Evolutionary conservation across 1,140 invertebrate genomes (phyloP).

Genomic region (Glossosoma conforme): DNA sequence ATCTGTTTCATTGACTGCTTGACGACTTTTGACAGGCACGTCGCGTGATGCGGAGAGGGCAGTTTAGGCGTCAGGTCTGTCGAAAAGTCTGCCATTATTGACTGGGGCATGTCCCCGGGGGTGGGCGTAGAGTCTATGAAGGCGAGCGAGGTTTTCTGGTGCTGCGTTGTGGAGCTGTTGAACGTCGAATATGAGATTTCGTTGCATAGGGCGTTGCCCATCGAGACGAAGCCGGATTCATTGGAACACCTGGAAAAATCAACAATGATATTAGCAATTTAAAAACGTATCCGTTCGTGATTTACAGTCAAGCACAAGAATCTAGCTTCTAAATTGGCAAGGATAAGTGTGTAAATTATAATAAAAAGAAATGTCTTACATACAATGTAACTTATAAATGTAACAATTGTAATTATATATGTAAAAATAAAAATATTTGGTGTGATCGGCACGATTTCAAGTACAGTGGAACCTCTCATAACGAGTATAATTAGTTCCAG

Average conservation of each 20-base stretch:
- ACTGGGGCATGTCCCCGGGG: slow-evolving; percentile 20
- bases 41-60: slow-evolving; percentile 10
- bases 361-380: too few relatives aligned
- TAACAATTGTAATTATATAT: too few relatives aligned
- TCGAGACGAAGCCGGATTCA: slow-evolving; percentile 69
- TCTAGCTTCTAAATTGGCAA: too few relatives aligned
- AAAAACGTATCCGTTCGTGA: too few relatives aligned
- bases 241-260: slow-evolving; percentile 47
- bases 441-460: too few relatives aligned
- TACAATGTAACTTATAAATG: too few relatives aligned
- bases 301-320: too few relatives aligned
- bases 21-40: slow-evolving; percentile 19
- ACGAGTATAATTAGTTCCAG: too few relatives aligned
- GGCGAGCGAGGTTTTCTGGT: slow-evolving; percentile 17
- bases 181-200: slow-evolving; percentile 29
- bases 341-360: too few relatives aligned
- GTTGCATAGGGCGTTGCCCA: slow-evolving; percentile 49
- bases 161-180: slow-evolving; percentile 14
- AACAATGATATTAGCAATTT: slow-evolving; percentile 4
- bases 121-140: slow-evolving; percentile 29
- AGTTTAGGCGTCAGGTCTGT: slow-evolving; percentile 11
- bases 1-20: slow-evolving; percentile 27
- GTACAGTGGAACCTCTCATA: too few relatives aligned
- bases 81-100: slow-evolving; percentile 14
- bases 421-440: too few relatives aligned